These are phyloP conservation scores for Paedocypris micromegethes DNA, from an alignment of 2,797 vertebrate species.

Conservation along the genomic window DNA sequence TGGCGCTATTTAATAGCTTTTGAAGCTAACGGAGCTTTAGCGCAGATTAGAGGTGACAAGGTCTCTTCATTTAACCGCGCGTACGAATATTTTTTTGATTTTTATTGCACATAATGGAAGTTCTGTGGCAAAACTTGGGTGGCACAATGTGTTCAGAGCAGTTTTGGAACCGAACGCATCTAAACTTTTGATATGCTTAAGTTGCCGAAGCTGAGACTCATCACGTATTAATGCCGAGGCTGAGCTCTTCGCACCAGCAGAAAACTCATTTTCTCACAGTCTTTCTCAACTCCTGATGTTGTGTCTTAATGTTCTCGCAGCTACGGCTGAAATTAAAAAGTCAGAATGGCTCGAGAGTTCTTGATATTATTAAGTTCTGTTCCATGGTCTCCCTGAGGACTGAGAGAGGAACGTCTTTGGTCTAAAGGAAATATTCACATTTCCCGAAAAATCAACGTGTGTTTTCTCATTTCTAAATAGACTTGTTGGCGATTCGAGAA, in stretches of 20 bases:
- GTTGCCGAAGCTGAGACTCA: constrained; percentile 6
- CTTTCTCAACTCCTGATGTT: background rate
- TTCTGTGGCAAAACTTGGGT: background rate
- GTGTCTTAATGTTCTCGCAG: background rate
- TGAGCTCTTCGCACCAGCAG: constrained; percentile 1
- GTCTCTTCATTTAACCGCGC: too few species aligned
- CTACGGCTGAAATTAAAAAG: too few species aligned
- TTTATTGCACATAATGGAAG: too few species aligned
- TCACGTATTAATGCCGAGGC: constrained; percentile 5
- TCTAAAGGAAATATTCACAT: constrained; percentile 13
- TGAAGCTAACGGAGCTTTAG: too few species aligned
- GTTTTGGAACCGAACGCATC: background rate
- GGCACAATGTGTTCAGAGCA: constrained; percentile 7
- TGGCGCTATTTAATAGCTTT: too few species aligned
- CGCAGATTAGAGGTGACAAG: too few species aligned
- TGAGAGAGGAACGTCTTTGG: constrained; percentile 11
- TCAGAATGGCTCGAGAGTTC: too few species aligned
- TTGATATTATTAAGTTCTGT: background rate
- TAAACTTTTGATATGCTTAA: background rate
- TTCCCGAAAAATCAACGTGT: background rate
- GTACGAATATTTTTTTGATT: too few species aligned
- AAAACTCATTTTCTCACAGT: background rate
- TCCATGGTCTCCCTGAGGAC: background rate
- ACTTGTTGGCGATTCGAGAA: constrained; percentile 1
- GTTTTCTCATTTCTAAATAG: background rate